Evolutionary conservation across 2,113 vertebrate genomes (phyloP).

Genomic region (Climacteris rufus): DNA sequence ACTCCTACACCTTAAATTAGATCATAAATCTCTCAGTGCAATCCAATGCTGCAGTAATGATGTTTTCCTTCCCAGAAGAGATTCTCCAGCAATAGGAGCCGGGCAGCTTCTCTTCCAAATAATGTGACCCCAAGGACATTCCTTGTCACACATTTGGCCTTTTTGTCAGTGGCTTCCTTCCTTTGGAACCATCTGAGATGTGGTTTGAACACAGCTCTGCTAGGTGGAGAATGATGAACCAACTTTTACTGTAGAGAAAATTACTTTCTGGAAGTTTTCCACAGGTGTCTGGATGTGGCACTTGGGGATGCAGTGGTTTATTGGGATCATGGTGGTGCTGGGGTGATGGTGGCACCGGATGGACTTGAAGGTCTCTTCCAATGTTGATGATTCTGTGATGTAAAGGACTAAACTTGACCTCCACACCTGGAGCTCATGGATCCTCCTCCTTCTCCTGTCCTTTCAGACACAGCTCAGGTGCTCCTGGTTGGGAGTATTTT

Average conservation of each 20-base stretch:
- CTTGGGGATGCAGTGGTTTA: background rate
- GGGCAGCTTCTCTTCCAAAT: background rate
- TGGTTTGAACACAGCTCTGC: background rate
- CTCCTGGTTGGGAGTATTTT: background rate
- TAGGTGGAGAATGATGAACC: background rate
- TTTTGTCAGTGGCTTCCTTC: background rate
- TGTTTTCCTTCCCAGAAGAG: conserved; percentile 57
- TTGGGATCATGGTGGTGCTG: background rate
- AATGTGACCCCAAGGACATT: background rate
- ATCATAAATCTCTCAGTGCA: conserved; percentile 68
- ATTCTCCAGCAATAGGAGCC: conserved; percentile 14
- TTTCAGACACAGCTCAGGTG: background rate
- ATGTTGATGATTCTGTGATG: fast-evolving
- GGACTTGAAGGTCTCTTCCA: background rate
- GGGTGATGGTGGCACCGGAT: fast-evolving
- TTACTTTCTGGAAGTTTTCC: background rate
- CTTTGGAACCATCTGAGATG: background rate
- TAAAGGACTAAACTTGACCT: background rate
- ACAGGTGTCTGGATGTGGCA: background rate
- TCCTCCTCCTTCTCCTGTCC: background rate
- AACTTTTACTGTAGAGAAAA: background rate
- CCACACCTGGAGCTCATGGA: background rate
- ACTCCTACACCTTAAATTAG: conserved; percentile 68
- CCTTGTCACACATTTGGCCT: background rate
- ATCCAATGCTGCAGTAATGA: conserved; percentile 52